phyloP scores from a whole-genome alignment of 64 coral and sea anemone species.

The Hydrozoanthus tunicans region DNA sequence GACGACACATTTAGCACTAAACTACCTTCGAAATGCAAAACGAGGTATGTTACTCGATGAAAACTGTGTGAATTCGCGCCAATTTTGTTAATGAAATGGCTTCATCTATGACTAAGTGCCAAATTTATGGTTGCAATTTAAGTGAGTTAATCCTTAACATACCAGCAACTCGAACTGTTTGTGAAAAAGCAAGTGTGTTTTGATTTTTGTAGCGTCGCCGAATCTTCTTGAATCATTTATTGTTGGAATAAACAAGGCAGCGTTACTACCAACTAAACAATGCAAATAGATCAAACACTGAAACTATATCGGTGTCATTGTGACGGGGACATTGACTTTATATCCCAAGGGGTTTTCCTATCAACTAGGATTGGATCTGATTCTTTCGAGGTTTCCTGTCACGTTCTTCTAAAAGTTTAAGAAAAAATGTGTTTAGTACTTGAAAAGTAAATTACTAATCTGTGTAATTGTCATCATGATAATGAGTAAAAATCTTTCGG shows the following conservation, averaged over 20 bases:
- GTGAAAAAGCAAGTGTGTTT: no score
- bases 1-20: not conserved
- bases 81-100: not conserved
- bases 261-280: not conserved
- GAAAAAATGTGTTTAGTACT: no score
- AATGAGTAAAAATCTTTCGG: no score
- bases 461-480: no score
- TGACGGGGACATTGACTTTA: not conserved
- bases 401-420: not conserved
- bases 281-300: not conserved
- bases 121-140: not conserved
- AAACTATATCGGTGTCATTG: not conserved
- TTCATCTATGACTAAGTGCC: not conserved
- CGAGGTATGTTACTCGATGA: not conserved
- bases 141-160: no score
- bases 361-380: not conserved
- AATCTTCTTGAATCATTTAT: not conserved
- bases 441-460: no score
- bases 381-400: not conserved
- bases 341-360: not conserved
- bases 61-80: not conserved
- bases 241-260: not conserved
- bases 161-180: no score
- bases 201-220: no score
- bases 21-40: conserved; percentile 4